phyloP scores from a whole-genome alignment of 1,140 invertebrate species.

The Yoshiicerus persimilis region DNA sequence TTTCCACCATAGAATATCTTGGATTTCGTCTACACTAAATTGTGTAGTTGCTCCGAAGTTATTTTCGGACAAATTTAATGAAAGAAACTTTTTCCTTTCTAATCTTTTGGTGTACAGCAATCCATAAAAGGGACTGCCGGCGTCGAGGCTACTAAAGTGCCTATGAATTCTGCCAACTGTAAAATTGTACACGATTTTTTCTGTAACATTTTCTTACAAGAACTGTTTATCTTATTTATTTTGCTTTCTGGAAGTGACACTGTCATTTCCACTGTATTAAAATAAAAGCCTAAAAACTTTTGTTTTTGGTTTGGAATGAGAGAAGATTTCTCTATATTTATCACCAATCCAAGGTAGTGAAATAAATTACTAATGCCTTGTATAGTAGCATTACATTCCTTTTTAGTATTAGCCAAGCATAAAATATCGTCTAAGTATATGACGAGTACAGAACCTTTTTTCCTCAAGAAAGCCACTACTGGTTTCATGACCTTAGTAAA shows the following conservation, averaged over 20 bases:
- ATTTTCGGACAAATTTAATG: no score
- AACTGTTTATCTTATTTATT: neutral
- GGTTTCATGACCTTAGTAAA: conserved; percentile 39
- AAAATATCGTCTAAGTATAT: conserved; percentile 36
- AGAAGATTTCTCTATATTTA: conserved; percentile 15
- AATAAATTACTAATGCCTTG: neutral
- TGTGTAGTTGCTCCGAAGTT: no score
- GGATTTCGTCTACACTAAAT: no score
- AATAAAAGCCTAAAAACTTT: conserved; percentile 31
- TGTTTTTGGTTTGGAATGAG: neutral
- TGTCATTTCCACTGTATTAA: conserved; percentile 13
- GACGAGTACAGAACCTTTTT: neutral
- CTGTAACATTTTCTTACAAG: neutral
- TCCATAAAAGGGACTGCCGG: conserved; percentile 27
- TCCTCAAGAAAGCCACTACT: neutral
- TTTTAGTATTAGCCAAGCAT: neutral
- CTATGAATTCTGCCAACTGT: conserved; percentile 7
- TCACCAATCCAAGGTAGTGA: neutral
- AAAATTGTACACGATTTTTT: neutral
- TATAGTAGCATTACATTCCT: neutral
- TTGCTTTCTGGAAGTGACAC: neutral
- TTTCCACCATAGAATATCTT: conserved; percentile 29
- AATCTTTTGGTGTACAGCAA: conserved; percentile 25
- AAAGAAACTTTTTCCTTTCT: conserved; percentile 9
- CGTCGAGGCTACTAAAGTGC: neutral